A percentile compares a stretch with the other conserved stretches of the same genome.
Conservation (phyloP, 2,888 invertebrate genomes). For the Pammene fasciana region DNA sequence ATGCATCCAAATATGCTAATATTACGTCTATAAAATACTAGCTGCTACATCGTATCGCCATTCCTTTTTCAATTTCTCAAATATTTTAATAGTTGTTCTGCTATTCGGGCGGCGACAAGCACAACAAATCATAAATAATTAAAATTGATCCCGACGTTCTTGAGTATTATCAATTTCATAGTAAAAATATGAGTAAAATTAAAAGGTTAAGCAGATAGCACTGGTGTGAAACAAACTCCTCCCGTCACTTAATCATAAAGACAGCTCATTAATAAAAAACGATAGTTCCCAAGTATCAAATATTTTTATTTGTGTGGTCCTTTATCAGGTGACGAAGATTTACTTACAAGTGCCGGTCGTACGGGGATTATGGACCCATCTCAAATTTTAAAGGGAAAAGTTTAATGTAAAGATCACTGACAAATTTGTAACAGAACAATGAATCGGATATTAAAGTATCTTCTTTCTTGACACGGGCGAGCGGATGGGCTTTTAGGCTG, state of each 20-base stretch:
- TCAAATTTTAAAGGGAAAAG: conserved; percentile 79
- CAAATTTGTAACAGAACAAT: conserved; percentile 84
- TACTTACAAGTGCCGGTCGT: conserved; percentile 70
- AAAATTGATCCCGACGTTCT: no score
- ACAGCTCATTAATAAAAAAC: conserved; percentile 29
- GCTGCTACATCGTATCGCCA: no score
- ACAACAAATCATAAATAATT: no score
- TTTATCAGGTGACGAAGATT: conserved; percentile 70
- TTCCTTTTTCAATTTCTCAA: no score
- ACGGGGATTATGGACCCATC: conserved; percentile 77
- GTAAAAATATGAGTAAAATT: no score
- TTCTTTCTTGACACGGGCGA: conserved; percentile 79
- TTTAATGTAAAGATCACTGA: conserved; percentile 83
- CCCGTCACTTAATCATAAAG: conserved; percentile 31
- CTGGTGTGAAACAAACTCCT: conserved; percentile 31
- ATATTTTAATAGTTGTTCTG: no score
- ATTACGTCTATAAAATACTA: no score
- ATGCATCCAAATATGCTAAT: no score
- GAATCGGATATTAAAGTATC: conserved; percentile 83
- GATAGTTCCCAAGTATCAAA: conserved; percentile 51
- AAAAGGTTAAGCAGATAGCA: conserved; percentile 5
- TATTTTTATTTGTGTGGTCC: conserved; percentile 77
- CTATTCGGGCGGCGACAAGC: no score
- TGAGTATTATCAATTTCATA: no score
- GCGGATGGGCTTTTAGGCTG: conserved; percentile 70